These are phyloP conservation scores for Ruditapes philippinarum DNA, from an alignment of 1,140 invertebrate species.

Conservation along the genomic window DNA sequence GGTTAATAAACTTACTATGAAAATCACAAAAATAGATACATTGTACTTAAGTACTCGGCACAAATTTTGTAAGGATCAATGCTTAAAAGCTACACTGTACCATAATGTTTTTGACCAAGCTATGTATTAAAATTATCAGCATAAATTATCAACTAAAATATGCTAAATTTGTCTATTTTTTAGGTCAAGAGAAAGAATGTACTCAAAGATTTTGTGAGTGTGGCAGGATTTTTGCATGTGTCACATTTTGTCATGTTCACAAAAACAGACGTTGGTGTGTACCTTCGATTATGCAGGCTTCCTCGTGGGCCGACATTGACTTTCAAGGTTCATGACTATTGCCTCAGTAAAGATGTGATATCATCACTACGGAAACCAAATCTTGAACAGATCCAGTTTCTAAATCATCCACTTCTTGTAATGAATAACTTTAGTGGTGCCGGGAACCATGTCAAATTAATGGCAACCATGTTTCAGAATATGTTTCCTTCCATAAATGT, in stretches of 20 bases:
- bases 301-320: constrained; percentile 92
- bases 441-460: constrained; percentile 94
- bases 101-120: no score
- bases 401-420: constrained; percentile 95
- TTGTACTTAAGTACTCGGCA: no score
- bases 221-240: constrained; percentile 95
- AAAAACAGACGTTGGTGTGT: constrained; percentile 93
- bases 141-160: no score
- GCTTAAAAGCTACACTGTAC: no score
- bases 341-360: constrained; percentile 94
- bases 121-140: no score
- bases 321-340: constrained; percentile 95
- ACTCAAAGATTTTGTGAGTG: constrained; percentile 97
- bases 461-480: constrained; percentile 98
- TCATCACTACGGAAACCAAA: constrained; percentile 94
- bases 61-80: no score
- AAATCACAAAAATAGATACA: no score
- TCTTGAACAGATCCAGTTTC: constrained; percentile 91
- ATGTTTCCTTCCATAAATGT: constrained; percentile 99
- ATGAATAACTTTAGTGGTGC: constrained; percentile 96
- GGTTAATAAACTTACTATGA: no score
- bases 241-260: constrained; percentile 96
- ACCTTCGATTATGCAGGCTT: constrained; percentile 93
- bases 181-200: constrained; percentile 95
- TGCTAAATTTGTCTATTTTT: constrained; percentile 74